Conservation (phyloP, 2,113 vertebrate genomes). For the Periophthalmus modestus region DNA sequence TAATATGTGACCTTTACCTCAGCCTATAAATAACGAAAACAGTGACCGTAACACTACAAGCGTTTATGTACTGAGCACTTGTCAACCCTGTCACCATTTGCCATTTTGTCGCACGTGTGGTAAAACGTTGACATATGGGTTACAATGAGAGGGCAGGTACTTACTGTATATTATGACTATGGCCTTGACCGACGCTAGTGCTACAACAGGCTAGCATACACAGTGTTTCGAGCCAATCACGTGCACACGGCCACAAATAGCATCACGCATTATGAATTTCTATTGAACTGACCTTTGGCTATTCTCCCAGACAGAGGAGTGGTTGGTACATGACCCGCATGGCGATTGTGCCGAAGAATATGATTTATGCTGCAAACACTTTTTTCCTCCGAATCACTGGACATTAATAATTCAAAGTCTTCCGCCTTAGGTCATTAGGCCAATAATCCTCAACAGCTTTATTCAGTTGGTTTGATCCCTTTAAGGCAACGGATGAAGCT, state of each 20-base stretch:
- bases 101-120: not conserved
- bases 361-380: conserved; percentile 17
- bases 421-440: conserved; percentile 25
- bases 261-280: conserved; percentile 21
- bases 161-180: not conserved
- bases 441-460: conserved; percentile 19
- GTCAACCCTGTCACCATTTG: not conserved
- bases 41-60: not conserved
- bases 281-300: conserved; percentile 24
- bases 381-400: conserved; percentile 2
- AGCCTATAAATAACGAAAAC: conserved; percentile 5
- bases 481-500: conserved; percentile 1
- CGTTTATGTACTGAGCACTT: not conserved
- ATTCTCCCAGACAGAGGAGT: conserved; percentile 9
- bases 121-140: conserved; percentile 7
- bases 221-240: not conserved
- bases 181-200: not conserved
- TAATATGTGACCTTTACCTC: not conserved
- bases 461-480: conserved; percentile 6
- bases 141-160: not conserved
- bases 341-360: conserved; percentile 9
- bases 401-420: conserved; percentile 26
- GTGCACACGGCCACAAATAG: conserved; percentile 13
- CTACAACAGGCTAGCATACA: not conserved
- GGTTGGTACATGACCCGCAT: conserved; percentile 3